Percentiles rank a stretch among this genome's conserved stretches.
Conservation (phyloP, 2,797 vertebrate genomes). For the Acomys russatus region DNA sequence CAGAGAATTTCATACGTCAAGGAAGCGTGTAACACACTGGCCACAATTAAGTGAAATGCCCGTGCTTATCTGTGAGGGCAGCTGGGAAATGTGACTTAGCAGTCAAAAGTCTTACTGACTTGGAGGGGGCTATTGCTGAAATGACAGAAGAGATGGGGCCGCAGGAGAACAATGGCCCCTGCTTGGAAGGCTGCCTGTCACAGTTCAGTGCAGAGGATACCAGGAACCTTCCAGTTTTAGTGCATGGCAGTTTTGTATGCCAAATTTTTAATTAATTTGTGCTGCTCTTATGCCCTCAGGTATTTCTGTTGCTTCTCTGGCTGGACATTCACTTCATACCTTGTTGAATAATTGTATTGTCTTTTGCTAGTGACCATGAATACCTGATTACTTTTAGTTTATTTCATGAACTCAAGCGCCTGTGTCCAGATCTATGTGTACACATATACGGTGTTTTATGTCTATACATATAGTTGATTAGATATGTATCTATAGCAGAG, state of each 20-base stretch:
- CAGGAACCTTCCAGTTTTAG: background rate
- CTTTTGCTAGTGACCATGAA: background rate
- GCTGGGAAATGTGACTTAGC: background rate
- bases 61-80: background rate
- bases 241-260: background rate
- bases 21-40: background rate
- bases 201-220: background rate
- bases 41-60: constrained; percentile 10
- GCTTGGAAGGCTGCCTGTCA: background rate
- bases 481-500: background rate
- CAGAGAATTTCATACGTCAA: background rate
- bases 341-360: constrained; percentile 42
- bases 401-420: background rate
- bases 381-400: background rate
- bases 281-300: background rate
- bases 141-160: background rate
- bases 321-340: constrained; percentile 1
- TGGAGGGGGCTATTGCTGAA: background rate
- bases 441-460: background rate
- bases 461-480: background rate
- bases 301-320: constrained; percentile 9
- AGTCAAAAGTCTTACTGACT: background rate
- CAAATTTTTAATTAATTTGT: constrained; percentile 32
- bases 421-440: background rate
- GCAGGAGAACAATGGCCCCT: background rate